phyloP scores from a whole-genome alignment of 2,797 vertebrate genomes.

The Protonibea diacanthus region DNA sequence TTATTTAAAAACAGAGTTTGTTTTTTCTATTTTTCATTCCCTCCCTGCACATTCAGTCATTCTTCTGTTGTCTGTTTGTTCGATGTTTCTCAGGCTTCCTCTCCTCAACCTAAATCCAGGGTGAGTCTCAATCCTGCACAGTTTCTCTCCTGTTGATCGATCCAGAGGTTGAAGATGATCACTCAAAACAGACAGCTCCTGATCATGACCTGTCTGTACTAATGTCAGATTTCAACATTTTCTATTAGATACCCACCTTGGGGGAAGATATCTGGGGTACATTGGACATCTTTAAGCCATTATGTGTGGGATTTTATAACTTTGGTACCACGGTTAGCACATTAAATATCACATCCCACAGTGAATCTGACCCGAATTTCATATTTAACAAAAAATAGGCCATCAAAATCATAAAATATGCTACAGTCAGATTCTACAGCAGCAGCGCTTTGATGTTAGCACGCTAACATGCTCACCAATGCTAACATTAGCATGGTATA shows the following conservation, averaged over 20 bases:
- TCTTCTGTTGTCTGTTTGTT: conserved; percentile 47
- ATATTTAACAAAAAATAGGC: background rate
- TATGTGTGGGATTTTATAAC: background rate
- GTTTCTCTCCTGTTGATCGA: conserved; percentile 9
- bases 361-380: background rate
- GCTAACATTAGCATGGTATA: background rate
- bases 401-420: background rate
- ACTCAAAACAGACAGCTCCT: background rate
- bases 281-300: background rate
- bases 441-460: background rate
- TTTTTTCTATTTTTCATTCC: conserved; percentile 24
- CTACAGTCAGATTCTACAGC: background rate
- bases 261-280: background rate
- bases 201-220: background rate
- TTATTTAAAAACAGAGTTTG: conserved; percentile 10
- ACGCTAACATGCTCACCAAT: background rate
- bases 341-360: background rate
- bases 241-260: background rate
- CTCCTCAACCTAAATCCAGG: conserved; percentile 88
- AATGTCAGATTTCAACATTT: background rate
- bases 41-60: conserved; percentile 51
- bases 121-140: conserved; percentile 76
- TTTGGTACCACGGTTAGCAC: background rate
- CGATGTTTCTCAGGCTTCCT: conserved; percentile 81
- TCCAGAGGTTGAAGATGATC: conserved; percentile 1